A percentile compares a stretch with the other conserved stretches of the same genome.
phyloP scores from a whole-genome alignment of 2,113 vertebrate species.

The Cacatua alba region DNA sequence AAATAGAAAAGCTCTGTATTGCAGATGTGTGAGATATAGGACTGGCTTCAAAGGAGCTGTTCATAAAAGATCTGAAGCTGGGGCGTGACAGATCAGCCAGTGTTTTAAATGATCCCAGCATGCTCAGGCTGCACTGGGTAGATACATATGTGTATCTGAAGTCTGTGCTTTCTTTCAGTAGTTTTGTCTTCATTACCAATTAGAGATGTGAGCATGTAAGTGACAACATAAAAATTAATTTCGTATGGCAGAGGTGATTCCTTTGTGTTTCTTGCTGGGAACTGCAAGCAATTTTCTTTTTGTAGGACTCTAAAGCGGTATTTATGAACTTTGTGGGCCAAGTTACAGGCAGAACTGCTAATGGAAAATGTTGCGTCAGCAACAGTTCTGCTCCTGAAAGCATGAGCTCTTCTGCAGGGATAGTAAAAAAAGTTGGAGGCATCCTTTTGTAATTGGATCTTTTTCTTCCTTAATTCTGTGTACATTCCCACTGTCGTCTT shows the following conservation, averaged over 20 bases:
- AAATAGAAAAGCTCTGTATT: conserved; percentile 11
- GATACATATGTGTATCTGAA: not conserved
- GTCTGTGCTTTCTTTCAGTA: not conserved
- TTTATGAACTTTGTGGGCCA: not conserved
- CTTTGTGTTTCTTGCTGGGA: not conserved
- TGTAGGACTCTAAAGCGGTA: not conserved
- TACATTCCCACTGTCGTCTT: not conserved
- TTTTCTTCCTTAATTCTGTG: not conserved
- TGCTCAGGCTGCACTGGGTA: not conserved
- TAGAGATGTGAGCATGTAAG: conserved; percentile 1
- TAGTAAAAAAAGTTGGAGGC: not conserved
- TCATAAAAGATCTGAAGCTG: not conserved
- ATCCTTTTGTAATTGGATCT: not conserved
- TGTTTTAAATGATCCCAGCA: not conserved
- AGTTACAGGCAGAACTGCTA: not conserved
- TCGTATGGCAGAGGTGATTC: not conserved
- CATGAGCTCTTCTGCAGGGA: not conserved
- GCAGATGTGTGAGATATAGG: conserved; percentile 15
- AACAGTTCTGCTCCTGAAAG: not conserved
- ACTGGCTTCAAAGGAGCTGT: conserved; percentile 27
- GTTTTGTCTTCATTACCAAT: not conserved
- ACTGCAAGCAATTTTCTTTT: not conserved
- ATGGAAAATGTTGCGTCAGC: not conserved
- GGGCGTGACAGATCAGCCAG: not conserved
- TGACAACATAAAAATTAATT: not conserved